These are phyloP conservation scores for Sakesphorus luctuosus DNA, from an alignment of 2,113 vertebrate species.

Conservation along the genomic window DNA sequence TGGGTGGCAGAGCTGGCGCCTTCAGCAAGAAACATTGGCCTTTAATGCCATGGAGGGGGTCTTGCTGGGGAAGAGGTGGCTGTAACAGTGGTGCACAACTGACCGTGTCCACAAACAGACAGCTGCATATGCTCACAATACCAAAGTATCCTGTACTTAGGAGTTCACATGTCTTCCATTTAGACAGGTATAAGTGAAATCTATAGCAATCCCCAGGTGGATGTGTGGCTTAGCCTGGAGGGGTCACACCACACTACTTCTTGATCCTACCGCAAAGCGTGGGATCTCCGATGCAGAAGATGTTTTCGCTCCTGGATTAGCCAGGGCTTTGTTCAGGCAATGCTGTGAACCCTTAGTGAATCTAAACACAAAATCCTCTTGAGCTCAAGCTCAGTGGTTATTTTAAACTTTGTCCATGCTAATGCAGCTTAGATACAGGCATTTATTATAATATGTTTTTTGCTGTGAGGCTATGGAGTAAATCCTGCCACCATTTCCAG, in stretches of 20 bases:
- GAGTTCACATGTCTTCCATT: background rate
- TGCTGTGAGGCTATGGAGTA: background rate
- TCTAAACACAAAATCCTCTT: background rate
- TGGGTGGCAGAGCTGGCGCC: background rate
- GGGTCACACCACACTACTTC: background rate
- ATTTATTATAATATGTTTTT: background rate
- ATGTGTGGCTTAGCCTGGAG: background rate
- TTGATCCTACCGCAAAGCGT: background rate
- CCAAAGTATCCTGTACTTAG: background rate
- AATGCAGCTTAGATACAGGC: background rate
- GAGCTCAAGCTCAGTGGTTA: background rate
- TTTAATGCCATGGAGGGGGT: background rate
- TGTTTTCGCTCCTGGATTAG: background rate
- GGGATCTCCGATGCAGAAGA: background rate
- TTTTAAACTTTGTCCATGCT: background rate
- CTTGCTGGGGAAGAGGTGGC: background rate
- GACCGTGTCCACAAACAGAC: background rate
- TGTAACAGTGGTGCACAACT: background rate
- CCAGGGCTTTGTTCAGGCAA: background rate
- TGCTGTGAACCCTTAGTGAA: background rate
- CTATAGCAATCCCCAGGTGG: background rate
- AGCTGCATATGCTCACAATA: background rate
- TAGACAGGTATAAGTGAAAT: background rate
- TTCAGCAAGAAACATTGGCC: background rate
- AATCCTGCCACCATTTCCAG: background rate